Base-by-base conservation (phyloP, 2,797 vertebrate genomes). In the Sebastes matsubarae region DNA sequence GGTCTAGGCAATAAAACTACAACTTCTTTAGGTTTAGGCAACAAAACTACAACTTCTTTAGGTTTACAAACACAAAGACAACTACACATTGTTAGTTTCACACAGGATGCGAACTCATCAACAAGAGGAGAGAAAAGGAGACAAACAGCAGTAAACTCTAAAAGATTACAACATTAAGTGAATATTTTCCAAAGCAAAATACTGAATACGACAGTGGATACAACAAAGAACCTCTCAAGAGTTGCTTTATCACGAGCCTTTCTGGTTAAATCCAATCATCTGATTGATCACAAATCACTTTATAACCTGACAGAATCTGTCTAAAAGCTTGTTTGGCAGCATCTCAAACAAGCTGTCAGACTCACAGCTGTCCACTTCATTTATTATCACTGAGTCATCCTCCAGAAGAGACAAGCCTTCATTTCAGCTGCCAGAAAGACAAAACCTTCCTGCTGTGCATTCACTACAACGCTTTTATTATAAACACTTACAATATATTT, bases 291-390 rank as follows among this genome's bases (percentile, higher is more conserved):
- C 30, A 29, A 84, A 76, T 80, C 75, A 82, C 69, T 72, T 5
- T 2, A 13, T 38, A 75, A 79, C 66, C 63, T 68, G 22, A 22
- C 61, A 68, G 74, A 75, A 58, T 34, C 34, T 7, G 36, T 79
- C 81, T 84, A 60, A 84, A 82, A 82, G 84, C 74, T 67, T 84
- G 87, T 82, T 72, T 80, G 77, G 84, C 81, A 42, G 58, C 76
- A 50, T 80, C 78, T 84, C 63, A 60, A 71, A 70, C 77, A 82
- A 61, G 30, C 54, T 59, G 75, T 72, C 75, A 54, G 72, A 57
- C 30, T 61, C 59, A 24, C 80, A 68, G 72, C 72, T 72, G 68
- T 79, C 60, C 29, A 2, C 65, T 42, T 55, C 60, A 58, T 75
- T 83, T 50, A 58, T 67, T 20, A 65, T 65, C 61, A 55, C 58